These are phyloP conservation scores for Anoplius nigerrimus DNA, from an alignment of 2,888 invertebrate species.

Conservation along the genomic window DNA sequence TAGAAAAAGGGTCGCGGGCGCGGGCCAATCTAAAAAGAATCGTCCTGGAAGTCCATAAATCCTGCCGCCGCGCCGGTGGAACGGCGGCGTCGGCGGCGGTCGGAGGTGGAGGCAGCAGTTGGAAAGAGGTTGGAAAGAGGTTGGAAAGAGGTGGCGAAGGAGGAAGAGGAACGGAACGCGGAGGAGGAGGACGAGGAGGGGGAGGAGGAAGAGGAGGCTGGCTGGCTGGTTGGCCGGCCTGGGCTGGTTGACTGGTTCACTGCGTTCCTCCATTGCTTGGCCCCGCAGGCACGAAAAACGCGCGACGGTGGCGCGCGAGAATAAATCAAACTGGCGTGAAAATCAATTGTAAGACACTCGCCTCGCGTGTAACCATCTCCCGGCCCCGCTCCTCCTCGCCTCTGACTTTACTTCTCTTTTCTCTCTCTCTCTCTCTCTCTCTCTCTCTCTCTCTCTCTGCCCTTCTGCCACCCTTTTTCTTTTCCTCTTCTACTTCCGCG, in stretches of 20 bases:
- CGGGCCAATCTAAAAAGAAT: constrained; percentile 59
- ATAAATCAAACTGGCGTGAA: constrained; percentile 71
- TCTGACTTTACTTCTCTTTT: background rate
- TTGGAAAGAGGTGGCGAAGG: background rate
- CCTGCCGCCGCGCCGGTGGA: constrained; percentile 29
- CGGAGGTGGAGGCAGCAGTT: constrained; percentile 7
- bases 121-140: background rate
- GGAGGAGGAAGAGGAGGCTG: background rate
- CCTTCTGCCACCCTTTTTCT: background rate
- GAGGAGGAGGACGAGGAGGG: constrained; percentile 6
- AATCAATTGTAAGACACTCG: constrained; percentile 70
- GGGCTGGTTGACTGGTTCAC: constrained; percentile 49
- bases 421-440: constrained; percentile 15
- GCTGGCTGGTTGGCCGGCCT: background rate
- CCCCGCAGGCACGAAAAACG: constrained; percentile 59
- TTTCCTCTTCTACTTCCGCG: background rate
- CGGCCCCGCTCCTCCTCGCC: constrained; percentile 11
- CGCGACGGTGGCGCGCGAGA: constrained; percentile 58
- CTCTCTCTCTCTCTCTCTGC: background rate
- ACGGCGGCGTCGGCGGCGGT: constrained; percentile 9
- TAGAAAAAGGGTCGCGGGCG: constrained; percentile 47
- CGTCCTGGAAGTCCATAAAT: constrained; percentile 65
- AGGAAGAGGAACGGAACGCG: constrained; percentile 5
- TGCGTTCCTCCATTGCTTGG: constrained; percentile 51
- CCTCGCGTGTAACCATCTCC: constrained; percentile 45